Evolutionary conservation across 1,140 invertebrate species (phyloP).

Genomic region (Homalodisca vitripennis): DNA sequence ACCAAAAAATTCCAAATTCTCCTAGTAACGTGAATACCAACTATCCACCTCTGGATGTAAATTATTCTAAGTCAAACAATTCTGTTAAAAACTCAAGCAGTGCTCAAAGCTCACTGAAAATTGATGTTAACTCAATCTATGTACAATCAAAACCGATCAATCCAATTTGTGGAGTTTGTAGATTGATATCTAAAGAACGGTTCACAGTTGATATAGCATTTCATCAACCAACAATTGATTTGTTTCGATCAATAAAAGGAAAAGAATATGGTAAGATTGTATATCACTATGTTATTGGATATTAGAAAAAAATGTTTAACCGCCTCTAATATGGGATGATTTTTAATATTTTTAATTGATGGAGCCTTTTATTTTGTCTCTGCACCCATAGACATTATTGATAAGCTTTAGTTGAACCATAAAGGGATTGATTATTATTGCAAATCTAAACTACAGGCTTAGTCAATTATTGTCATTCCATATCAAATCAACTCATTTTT

Average conservation of each 20-base stretch:
- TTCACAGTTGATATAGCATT: conserved; percentile 71
- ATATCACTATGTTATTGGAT: background rate
- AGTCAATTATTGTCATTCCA: too few relatives aligned
- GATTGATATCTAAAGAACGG: conserved; percentile 56
- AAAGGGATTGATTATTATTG: background rate
- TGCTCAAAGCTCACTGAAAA: too few relatives aligned
- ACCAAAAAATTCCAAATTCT: too few relatives aligned
- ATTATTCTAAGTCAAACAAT: background rate
- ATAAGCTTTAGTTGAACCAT: background rate
- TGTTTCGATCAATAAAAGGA: conserved; percentile 67
- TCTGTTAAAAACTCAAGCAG: too few relatives aligned
- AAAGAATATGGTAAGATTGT: conserved; percentile 59
- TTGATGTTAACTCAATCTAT: background rate
- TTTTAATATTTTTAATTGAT: background rate
- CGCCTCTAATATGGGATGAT: background rate
- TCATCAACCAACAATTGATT: conserved; percentile 60
- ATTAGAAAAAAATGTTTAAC: background rate
- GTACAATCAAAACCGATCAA: background rate
- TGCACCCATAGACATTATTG: background rate
- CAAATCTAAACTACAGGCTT: background rate
- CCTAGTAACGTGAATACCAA: too few relatives aligned
- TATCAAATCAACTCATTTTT: too few relatives aligned
- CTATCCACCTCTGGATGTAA: background rate
- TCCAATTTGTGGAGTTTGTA: conserved; percentile 52
- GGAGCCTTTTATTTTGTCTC: background rate